Evolutionary conservation across 1,140 invertebrate species (phyloP), one percentile per base, ranked within the genome.

Genomic region (Octopus bimaculoides): DNA sequence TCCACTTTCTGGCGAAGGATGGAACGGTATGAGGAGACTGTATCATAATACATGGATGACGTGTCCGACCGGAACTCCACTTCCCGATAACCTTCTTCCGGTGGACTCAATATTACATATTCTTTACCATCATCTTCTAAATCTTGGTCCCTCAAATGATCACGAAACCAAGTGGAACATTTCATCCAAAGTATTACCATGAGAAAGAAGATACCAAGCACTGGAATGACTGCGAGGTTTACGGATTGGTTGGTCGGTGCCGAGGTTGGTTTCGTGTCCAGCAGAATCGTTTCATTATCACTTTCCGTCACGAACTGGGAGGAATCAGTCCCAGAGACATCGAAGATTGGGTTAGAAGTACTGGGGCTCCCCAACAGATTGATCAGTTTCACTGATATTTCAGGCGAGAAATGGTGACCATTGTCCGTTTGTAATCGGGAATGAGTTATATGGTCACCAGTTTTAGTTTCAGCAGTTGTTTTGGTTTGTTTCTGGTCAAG

Each of bases 31-130:
- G 82, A 83, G 14, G 52, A 81, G 10, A 83, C 73, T 6, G 82
- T 83, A 66, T 83, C 82, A 56, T 83, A 83, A 71, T 83, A 83
- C 41, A 82, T 71, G 26, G 82, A 83, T 5, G 77, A 79, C 12
- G 74, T 75, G 55, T 83, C 82, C 1, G 80, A 79, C 2, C 81
- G 78, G 20, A 79, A 78, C 52, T 83, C 82, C 14, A 82, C 74
- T 17, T 80, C 77, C 9, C 75, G 55, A 66, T 79, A 83, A 12
- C 81, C 79, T 41, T 80, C 80, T 41, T 83, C 79, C 9, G 81
- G 81, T 53, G 54, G 79, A 4, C 41, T 80, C 12, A 81, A 75
- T 52, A 83, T 81, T 4, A 54, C 78, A 66, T 83, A 83, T 10
- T 81, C 81, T n/a, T 82, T 81, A 41, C 81, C 77, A 56, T 80